Evolutionary conservation across 2,113 vertebrate species (phyloP).

Genomic region (Trogon melanurus): DNA sequence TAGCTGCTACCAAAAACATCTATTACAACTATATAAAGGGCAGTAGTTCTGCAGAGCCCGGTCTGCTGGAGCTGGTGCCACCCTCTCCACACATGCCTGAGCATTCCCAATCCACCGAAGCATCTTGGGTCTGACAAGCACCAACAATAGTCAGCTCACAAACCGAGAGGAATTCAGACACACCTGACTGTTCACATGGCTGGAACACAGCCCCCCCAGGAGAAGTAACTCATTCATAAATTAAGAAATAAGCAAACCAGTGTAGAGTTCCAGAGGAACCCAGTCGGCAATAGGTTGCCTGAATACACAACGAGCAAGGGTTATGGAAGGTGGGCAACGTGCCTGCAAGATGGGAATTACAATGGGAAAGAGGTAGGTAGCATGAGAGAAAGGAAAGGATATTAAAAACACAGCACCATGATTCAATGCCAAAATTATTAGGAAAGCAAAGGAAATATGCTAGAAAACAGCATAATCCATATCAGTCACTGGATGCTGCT

Average conservation of each 20-base stretch:
- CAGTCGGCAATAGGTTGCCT: neutral
- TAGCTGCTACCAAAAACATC: neutral
- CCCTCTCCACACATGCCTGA: neutral
- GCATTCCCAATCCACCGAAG: neutral
- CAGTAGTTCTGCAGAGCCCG: neutral
- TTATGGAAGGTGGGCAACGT: neutral
- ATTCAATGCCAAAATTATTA: slow-evolving; percentile 57
- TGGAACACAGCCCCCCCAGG: neutral
- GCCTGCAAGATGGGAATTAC: slow-evolving; percentile 34
- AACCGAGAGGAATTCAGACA: neutral
- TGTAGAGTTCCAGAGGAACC: neutral
- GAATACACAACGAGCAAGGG: neutral
- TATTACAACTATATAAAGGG: neutral
- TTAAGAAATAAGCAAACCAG: neutral
- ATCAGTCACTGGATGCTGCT: neutral
- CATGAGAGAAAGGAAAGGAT: neutral
- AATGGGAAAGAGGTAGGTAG: neutral
- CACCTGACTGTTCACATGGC: neutral
- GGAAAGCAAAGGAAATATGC: slow-evolving; percentile 5
- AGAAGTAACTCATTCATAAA: neutral
- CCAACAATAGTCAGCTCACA: neutral
- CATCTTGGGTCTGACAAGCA: neutral
- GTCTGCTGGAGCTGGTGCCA: neutral
- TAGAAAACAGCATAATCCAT: slow-evolving; percentile 19
- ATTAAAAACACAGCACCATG: slow-evolving; percentile 46